phyloP scores from a whole-genome alignment of 37 sponge, comb jelly and placozoan genomes.

The Axinella damicornis region DNA sequence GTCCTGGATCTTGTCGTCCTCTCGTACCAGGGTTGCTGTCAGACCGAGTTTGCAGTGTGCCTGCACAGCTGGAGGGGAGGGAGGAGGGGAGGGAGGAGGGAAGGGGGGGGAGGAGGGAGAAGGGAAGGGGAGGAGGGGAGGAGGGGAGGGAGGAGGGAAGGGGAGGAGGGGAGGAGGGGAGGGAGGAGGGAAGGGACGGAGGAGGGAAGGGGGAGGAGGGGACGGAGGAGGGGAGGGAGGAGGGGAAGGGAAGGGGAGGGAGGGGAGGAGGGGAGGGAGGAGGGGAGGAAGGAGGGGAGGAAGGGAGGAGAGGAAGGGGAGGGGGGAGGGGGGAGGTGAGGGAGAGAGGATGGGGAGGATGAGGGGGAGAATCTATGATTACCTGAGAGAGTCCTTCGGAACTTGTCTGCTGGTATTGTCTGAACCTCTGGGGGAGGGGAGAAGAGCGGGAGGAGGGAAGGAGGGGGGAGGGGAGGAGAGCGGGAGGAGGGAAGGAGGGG shows the following conservation, averaged over 20 bases:
- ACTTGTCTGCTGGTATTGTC: slow-evolving; percentile 99
- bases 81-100: slow-evolving; percentile 8
- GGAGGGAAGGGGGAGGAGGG: neutral
- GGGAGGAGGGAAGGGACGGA: slow-evolving; percentile 17
- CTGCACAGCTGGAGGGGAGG: slow-evolving; percentile 76
- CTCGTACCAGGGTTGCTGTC: slow-evolving; percentile 98
- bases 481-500: neutral
- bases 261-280: too few relatives aligned
- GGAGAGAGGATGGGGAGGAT: neutral
- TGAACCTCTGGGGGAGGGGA: slow-evolving; percentile 84
- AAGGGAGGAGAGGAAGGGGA: too few relatives aligned
- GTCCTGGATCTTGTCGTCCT: slow-evolving; percentile 97
- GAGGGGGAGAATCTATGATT: neutral
- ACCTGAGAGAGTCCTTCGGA: slow-evolving; percentile 96
- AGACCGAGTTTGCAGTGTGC: slow-evolving; percentile 98
- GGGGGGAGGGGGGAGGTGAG: neutral
- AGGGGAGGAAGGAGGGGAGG: too few relatives aligned
- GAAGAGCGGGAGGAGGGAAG: neutral
- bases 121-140: neutral
- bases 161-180: slow-evolving; percentile 11
- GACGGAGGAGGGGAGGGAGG: neutral
- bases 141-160: neutral
- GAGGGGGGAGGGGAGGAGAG: neutral
- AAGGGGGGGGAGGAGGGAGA: neutral
- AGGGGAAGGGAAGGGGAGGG: too few relatives aligned